Evolutionary conservation across 2,797 vertebrate species (phyloP).

Genomic region (Trachops cirrhosus): DNA sequence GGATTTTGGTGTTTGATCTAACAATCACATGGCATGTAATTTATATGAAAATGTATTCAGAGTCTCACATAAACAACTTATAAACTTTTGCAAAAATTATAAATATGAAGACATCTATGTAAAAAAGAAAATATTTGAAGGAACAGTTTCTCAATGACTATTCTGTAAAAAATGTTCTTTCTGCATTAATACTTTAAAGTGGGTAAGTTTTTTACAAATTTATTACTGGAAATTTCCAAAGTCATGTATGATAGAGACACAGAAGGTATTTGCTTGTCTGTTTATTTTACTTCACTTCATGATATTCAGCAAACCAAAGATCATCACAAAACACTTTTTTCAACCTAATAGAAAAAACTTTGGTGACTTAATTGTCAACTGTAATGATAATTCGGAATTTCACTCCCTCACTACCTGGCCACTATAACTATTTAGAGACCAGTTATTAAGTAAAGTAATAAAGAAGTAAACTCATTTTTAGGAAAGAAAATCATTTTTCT

Average conservation of each 20-base stretch:
- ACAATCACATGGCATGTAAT: neutral
- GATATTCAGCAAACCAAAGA: neutral
- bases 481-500: neutral
- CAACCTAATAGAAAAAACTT: neutral
- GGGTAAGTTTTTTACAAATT: neutral
- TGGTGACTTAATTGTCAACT: neutral
- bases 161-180: neutral
- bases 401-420: accelerated
- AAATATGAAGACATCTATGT: neutral
- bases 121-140: neutral
- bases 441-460: neutral
- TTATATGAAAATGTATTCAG: neutral
- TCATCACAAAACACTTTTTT: conserved; percentile 16
- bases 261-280: neutral
- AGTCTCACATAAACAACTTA: neutral
- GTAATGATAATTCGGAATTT: neutral
- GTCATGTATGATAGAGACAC: neutral
- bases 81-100: neutral
- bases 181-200: neutral
- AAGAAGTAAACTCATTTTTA: neutral
- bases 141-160: neutral
- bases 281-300: neutral
- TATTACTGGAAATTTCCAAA: neutral
- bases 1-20: neutral
- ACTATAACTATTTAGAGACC: neutral